Base-by-base conservation (phyloP, 1,140 invertebrate genomes). In the Vanessa tameamea region DNA sequence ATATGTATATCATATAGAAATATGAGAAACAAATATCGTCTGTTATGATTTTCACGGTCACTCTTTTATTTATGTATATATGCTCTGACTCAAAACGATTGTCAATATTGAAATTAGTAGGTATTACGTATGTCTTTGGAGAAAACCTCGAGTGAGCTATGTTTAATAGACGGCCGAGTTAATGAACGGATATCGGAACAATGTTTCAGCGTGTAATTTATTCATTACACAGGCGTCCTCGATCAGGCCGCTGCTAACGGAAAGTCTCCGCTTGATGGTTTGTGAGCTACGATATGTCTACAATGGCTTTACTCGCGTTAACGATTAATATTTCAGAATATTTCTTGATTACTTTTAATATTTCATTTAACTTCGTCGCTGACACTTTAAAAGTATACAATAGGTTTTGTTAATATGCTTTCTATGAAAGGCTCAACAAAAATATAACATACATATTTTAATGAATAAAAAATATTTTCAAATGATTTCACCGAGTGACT, bases 151-250 rank as follows among this genome's bases (percentile, higher is more conserved):
- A 82, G 80, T 80, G 72, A 69, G 72, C 77, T 72, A 79, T 83
- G 77, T 84, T 63, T 81, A 73, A 68, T 82, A 77, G 77, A 88
- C 85, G 78, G 82, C 75, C 79, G 80, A 84, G 84, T 86, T 91
- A 92, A 90, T 91, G 89, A 87, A 86, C 83, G 82, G 81, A 82
- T 79, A 87, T 87, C 82, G 83, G 85, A 87, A 92, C 88, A 92
- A 90, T 91, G 88, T 91, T 91, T 91, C 88, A 90, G 90, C 89
- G 88, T 92, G 90, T 92, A 92, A 92, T 92, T 92, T 92, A 92
- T 92, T 90, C 90, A 92, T 91, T 90, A 88, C 84, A 90, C 88
- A 89, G 83, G 76, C 87, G 89, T 89, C 89, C 88, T 92, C 90
- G 85, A 88, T 90, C 87, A 90, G 81, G 73, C 73, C 78, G 80